Evolutionary conservation across 2,113 vertebrate species (phyloP).

Genomic region (Ivindomyrus marchei): DNA sequence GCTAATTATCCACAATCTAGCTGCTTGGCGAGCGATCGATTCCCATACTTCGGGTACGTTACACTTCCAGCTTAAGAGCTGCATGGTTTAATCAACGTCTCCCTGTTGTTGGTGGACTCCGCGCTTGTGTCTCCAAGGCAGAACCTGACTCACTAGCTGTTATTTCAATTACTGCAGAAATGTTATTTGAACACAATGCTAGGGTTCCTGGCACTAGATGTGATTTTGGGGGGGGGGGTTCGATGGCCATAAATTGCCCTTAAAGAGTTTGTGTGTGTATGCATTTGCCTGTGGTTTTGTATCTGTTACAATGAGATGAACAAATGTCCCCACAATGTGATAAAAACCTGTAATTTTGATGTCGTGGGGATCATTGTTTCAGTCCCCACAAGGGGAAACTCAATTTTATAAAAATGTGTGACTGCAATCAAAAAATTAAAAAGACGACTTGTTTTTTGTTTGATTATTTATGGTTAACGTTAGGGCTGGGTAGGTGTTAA

Average conservation of each 20-base stretch:
- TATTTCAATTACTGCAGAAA: slow-evolving; percentile 4
- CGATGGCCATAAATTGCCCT: background rate
- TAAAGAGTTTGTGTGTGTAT: background rate
- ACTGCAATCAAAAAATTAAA: background rate
- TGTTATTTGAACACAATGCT: background rate
- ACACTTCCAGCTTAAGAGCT: slow-evolving; percentile 2
- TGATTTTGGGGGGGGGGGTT: background rate
- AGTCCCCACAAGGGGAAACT: background rate
- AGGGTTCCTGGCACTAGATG: background rate
- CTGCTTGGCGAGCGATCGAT: background rate
- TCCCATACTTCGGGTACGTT: slow-evolving; percentile 4
- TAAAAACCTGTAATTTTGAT: background rate
- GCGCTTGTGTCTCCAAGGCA: background rate
- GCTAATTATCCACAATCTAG: slow-evolving; percentile 11
- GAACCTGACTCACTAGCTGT: slow-evolving; percentile 1
- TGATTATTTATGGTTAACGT: background rate
- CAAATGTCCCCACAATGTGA: background rate
- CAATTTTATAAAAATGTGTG: background rate
- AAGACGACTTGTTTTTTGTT: background rate
- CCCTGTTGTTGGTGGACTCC: background rate
- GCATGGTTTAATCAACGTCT: background rate
- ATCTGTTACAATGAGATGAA: background rate
- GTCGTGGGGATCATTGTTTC: background rate
- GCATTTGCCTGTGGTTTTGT: background rate
- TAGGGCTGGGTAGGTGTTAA: background rate